These are phyloP conservation scores for Orussus abietinus DNA, from an alignment of 1,140 invertebrate species.

Conservation along the genomic window DNA sequence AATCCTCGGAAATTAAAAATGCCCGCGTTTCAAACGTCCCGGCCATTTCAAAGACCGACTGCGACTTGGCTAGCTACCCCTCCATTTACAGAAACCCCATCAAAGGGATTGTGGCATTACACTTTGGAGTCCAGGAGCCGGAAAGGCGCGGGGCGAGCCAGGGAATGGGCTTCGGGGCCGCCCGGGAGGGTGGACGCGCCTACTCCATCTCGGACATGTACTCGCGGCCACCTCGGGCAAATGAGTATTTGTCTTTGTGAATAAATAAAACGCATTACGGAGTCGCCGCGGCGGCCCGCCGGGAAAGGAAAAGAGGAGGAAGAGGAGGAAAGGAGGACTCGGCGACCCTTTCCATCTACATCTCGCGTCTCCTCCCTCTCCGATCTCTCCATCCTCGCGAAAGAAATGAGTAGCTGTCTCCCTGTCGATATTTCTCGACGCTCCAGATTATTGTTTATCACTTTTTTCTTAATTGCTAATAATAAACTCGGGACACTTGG, in stretches of 20 bases:
- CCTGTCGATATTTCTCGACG: no score
- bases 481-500: no score
- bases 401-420: no score
- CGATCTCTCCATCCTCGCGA: constrained; percentile 20
- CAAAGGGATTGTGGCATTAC: constrained; percentile 52
- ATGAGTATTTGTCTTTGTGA: constrained; percentile 54
- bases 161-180: constrained; percentile 4
- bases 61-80: constrained; percentile 26
- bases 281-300: constrained; percentile 23
- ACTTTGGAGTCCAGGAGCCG: constrained; percentile 39
- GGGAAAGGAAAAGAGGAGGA: constrained; percentile 2
- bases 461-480: no score
- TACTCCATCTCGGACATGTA: constrained; percentile 21
- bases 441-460: no score
- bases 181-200: background rate
- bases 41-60: constrained; percentile 25
- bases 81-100: constrained; percentile 56
- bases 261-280: constrained; percentile 54
- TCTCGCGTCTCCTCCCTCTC: no score
- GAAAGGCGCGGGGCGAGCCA: constrained; percentile 32
- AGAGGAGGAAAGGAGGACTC: constrained; percentile 7
- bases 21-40: constrained; percentile 32
- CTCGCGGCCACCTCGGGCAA: constrained; percentile 26
- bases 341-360: no score
- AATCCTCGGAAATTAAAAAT: constrained; percentile 55